Base-by-base conservation (phyloP, 2,888 invertebrate species). In the Apantesis nais region DNA sequence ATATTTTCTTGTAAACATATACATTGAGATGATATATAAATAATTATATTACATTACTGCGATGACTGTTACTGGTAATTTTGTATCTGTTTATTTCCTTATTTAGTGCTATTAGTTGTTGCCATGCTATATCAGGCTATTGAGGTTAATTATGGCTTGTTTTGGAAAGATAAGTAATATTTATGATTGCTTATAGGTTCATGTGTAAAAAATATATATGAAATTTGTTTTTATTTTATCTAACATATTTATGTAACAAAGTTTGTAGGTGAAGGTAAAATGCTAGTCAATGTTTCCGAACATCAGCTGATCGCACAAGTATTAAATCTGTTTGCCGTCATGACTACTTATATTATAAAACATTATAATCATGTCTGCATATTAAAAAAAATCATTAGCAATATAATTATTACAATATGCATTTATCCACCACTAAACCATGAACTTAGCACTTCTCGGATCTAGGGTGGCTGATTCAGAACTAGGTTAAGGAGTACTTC, bases 21-120 rank as follows among this genome's bases (percentile, higher is more conserved):
- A 25, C 55, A 25, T 25, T 25, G 12, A 25, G 22, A 52, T 55
- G 3, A 25, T 25, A 25, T 12, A 55, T 3, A 25, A 55, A 14
- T 64, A 48, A n/a, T 44, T 19, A 64, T 8, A 44, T 12, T 25
- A 39, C 12, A 39, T 14, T 62, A 14, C 25, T 64, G 48, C 31
- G 34, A 12, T 64, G 29, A 2, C n/a, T 48, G 61, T 76, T 74
- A 66, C 29, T 22, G 44, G 67, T 62, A 55, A 74, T 74, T 83
- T 70, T 72, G 44, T 76, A 62, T 63, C 25, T 63, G 58, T 71
- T 62, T 71, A 39, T 68, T 66, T 67, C 29, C 66, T 71, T 67
- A 67, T 66, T 69, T 34, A 29, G 58, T n/a, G 25, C 62, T 37
- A 25, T 8, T 58, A 16, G 41, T 29, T 41, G 61, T 81, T 72